A percentile compares a stretch with the other conserved stretches of the same genome.
Conservation (phyloP, 2,797 vertebrate genomes). For the Acanthurus lineatus region DNA sequence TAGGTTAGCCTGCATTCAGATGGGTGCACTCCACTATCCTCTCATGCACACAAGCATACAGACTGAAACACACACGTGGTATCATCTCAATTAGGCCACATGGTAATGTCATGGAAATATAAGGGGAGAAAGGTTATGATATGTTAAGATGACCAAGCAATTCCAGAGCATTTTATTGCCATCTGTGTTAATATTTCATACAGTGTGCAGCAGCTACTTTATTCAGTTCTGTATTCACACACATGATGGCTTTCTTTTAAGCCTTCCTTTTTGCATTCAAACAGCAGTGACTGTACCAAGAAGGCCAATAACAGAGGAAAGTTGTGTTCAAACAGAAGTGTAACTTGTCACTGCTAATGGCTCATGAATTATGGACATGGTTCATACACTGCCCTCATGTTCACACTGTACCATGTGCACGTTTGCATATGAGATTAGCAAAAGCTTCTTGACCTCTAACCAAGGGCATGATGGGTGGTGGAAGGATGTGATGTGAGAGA, state of each 20-base stretch:
- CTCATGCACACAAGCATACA: background rate
- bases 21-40: background rate
- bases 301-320: conserved; percentile 31
- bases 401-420: conserved; percentile 51
- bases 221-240: conserved; percentile 8
- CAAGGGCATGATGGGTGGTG: conserved; percentile 73
- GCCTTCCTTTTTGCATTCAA: conserved; percentile 3
- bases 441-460: conserved; percentile 80
- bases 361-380: conserved; percentile 61
- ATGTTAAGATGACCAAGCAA: conserved; percentile 12
- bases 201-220: conserved; percentile 2
- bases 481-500: conserved; percentile 72
- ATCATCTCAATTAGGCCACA: conserved; percentile 2
- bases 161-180: conserved; percentile 16
- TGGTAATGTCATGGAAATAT: conserved; percentile 13
- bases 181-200: conserved; percentile 36
- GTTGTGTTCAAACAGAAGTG: conserved; percentile 32
- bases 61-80: background rate
- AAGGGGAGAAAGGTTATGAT: background rate
- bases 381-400: conserved; percentile 53
- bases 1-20: conserved; percentile 16
- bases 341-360: conserved; percentile 56
- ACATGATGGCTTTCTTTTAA: conserved; percentile 20
- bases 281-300: background rate
- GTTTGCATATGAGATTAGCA: conserved; percentile 79